Evolutionary conservation across 2,113 vertebrate genomes (phyloP).

Genomic region (Ameiurus melas): DNA sequence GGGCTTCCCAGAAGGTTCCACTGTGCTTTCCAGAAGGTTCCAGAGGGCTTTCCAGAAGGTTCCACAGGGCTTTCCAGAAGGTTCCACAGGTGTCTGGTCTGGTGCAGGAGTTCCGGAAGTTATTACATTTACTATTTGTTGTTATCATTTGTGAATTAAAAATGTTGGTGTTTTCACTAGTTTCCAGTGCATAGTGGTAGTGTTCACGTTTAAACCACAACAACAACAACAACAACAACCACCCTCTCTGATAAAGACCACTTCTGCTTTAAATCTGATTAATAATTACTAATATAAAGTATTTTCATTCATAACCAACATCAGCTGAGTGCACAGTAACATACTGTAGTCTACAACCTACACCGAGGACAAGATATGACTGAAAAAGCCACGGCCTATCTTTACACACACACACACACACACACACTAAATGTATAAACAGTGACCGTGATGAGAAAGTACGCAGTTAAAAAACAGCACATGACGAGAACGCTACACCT

Average conservation of each 20-base stretch:
- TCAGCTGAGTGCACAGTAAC: background rate
- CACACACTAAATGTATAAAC: constrained; percentile 26
- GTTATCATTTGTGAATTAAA: background rate
- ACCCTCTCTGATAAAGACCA: background rate
- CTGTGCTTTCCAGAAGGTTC: too few relatives aligned
- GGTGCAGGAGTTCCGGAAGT: too few relatives aligned
- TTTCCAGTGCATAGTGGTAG: background rate
- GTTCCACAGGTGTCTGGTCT: background rate
- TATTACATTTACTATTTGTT: background rate
- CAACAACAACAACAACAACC: background rate
- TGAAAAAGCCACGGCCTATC: background rate
- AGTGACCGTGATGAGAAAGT: constrained; percentile 31
- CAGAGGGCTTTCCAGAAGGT: too few relatives aligned
- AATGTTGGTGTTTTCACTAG: too few relatives aligned
- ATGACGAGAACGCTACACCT: background rate
- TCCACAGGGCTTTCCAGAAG: background rate
- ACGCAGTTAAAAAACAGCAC: background rate
- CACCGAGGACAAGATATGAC: background rate
- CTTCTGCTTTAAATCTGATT: too few relatives aligned
- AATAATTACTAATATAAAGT: too few relatives aligned
- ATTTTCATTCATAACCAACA: background rate
- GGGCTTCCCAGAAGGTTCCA: too few relatives aligned
- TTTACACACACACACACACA: constrained; percentile 15
- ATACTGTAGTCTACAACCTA: background rate
- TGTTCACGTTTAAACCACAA: background rate